These are phyloP conservation scores for Psephotus haematonotus DNA, from an alignment of 2,113 vertebrate genomes.

Conservation along the genomic window DNA sequence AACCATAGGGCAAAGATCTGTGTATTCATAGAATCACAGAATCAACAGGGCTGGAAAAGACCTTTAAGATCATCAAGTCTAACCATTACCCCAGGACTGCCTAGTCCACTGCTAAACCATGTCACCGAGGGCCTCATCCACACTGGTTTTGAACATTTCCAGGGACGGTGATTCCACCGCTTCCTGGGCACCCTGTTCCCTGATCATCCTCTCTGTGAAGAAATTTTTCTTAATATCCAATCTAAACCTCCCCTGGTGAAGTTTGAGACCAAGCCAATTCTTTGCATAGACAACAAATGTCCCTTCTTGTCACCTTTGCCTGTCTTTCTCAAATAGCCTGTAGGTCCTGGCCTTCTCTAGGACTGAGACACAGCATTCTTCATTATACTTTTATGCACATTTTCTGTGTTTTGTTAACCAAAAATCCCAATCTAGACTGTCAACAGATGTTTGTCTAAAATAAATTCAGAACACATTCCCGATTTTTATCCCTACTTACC, in stretches of 20 bases:
- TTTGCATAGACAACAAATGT: not conserved
- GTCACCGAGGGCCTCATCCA: not conserved
- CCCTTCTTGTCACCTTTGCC: not conserved
- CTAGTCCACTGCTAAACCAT: not conserved
- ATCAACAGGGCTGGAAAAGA: not conserved
- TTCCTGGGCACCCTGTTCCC: not conserved
- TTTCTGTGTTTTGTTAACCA: not conserved
- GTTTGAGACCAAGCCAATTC: not conserved
- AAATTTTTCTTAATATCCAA: not conserved
- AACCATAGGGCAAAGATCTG: not conserved
- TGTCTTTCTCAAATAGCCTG: not conserved
- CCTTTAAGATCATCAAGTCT: not conserved
- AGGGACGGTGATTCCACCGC: not conserved
- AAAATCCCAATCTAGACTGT: not conserved
- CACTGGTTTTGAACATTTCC: not conserved
- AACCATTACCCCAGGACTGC: not conserved
- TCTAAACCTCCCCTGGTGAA: not conserved
- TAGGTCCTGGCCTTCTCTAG: not conserved
- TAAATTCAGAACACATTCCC: not conserved
- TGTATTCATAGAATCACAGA: not conserved
- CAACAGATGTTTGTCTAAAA: not conserved
- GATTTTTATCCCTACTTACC: not conserved
- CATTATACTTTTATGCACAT: not conserved
- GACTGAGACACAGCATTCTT: not conserved
- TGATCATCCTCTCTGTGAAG: not conserved